Evolutionary conservation across 2,888 invertebrate genomes (phyloP), one percentile per base, ranked within the genome.

Genomic region (Morinoia aosen): DNA sequence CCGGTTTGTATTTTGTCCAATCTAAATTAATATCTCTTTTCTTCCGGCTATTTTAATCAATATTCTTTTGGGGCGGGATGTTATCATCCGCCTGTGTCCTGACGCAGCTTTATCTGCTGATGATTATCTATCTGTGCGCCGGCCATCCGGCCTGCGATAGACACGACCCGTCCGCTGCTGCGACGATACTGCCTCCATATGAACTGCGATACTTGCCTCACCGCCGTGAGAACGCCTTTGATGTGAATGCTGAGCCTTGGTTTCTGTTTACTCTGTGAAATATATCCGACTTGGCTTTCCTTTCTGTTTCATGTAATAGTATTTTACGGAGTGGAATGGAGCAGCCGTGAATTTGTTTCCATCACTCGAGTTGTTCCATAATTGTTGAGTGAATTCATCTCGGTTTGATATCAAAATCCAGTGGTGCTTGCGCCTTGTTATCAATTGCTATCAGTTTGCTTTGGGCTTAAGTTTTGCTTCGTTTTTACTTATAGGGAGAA

Each of bases 71-170:
- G 16, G 7, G 76, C 33, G 76, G 76, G 76, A 33, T 33, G 25
- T 76, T 76, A 76, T 76, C 76, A 76, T 76, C 25, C 25, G 8
- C 76, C 25, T 0, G 76, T 76, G 33, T 7, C 76, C 76, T 10
- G 48, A 33, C 25, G 76, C 33, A 76, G 76, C 19, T 76, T 76
- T 76, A 76, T 76, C 76, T 76, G 33, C 76, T 76, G 76, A 76
- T 76, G 76, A 76, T 33, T 25, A 76, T 76, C 76, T 25, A 76
- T 76, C 76, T 76, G 76, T 76, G 76, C 25, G 19, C 76, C 76
- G 76, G 76, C 76, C 76, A 76, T 76, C 76, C 76, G 25, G 76
- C 76, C 76, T 76, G 76, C 76, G 76, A 76, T 76, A 76, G 76
- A 76, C 33, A 76, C 76, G 76, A 76, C 25, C 76, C 76, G 25